Base-by-base conservation (phyloP, 2,888 invertebrate genomes). In the Himalopsyche anomala region DNA sequence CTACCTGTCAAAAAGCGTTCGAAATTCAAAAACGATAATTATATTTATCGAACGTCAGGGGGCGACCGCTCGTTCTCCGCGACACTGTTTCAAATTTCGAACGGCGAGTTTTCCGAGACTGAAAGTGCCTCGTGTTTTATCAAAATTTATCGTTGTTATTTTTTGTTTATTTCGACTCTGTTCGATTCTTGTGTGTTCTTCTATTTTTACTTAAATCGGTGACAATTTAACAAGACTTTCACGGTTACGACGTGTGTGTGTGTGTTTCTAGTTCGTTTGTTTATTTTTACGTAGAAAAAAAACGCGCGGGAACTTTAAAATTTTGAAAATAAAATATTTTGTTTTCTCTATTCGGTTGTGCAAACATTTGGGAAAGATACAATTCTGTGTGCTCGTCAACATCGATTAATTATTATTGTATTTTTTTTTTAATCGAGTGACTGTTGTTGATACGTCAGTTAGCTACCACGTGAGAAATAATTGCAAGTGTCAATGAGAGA, bases 11-110 rank as follows among this genome's bases (percentile, higher is more conserved):
- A 86, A 90, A 89, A 89, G 89, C 88, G 87, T 86, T 88, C 86
- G 89, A 88, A 89, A 90, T 90, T 90, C 89, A 89, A 89, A 87
- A 89, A 89, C 88, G 87, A 89, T 89, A 89, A 86, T 51, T 51
- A 5, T 51, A 82, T 84, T 80, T 83, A 54, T 19, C 84, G 80
- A 81, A 81, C 88, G 87, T 74, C 84, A 80, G 83, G 38, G 56
- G 83, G 55, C 45, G 55, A 80, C 74, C 74, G 19, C 74, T 74
- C 74, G 74, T 74, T 36, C 74, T 28, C 74, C 36, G 74, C 36
- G 74, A 74, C 36, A 74, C 74, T 36, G 62, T 62, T 62, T 62
- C 19, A 11, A 62, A 74, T 74, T 74, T 74, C 74, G 74, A 74
- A 74, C 74, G 74, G 74, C 74, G 74, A 74, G 74, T 74, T 74